Base-by-base conservation (phyloP, 2,113 vertebrate genomes). In the Dicaeum eximium region DNA sequence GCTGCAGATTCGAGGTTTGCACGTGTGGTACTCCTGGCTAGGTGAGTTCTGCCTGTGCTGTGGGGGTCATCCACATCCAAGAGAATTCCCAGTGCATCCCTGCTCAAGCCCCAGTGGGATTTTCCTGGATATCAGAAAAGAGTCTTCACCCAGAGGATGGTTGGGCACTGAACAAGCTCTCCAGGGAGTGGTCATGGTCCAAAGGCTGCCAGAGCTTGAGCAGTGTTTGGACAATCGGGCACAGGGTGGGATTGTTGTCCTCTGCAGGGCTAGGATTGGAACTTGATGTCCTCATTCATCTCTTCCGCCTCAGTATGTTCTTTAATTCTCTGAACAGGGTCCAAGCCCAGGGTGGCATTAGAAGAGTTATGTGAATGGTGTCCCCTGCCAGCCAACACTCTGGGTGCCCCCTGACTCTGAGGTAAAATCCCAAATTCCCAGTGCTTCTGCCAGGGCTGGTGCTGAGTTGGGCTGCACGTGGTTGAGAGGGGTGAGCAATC, bases 381-480 rank as follows among this genome's bases (percentile, higher is more conserved):
- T 21, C 21, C 50, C 5, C 4, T 38, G 30, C 27, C 30, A 50
- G 1, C 31, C 15, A 15, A 30, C 5, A 3, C 17, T 72, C 31
- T 71, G n/a, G 6, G 16, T 66, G 17, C 25, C 80, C 23, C 37
- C 54, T 62, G 27, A 28, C n/a, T 54, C 40, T 21, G 31, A 5
- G 33, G 12, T 57, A 62, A 60, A 78, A 8, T 15, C 7, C 60
- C 33, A 25, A 73, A 58, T 31, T 44, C 22, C 56, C 2, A 2
- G 22, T 31, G 30, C 14, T 74, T 30, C n/a, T 87, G 50, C 11
- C 23, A 66, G 44, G 27, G 20, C 30, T 48, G 31, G 5, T 38
- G 69, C 83, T 3, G 5, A 53, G 30, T 47, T 56, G 56, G 19
- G 48, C 60, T 79, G 22, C 1, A 1, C 0, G 0, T 24, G 48